phyloP scores from a whole-genome alignment of 2,113 vertebrate genomes.

The Lagopus muta region DNA sequence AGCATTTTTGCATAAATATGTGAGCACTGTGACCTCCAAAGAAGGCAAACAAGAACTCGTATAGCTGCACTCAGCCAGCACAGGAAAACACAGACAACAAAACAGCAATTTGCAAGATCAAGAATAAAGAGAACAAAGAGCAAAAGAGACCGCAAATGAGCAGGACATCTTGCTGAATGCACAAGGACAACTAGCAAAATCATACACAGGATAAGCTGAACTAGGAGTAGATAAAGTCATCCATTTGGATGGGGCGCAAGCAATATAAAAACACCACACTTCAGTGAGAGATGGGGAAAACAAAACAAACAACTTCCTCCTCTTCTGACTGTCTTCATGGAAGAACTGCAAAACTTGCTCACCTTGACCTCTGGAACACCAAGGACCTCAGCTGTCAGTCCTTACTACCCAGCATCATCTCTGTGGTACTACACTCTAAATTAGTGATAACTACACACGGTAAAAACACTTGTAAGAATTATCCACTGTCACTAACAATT shows the following conservation, averaged over 20 bases:
- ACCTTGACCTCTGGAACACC: background rate
- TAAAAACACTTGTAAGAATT: too few relatives aligned
- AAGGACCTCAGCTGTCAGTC: background rate
- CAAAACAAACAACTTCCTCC: background rate
- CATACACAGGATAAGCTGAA: background rate
- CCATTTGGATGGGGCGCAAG: background rate
- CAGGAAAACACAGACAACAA: background rate
- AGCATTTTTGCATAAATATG: background rate
- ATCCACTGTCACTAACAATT: too few relatives aligned
- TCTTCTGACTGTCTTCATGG: background rate
- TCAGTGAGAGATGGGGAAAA: background rate
- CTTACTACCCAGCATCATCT: background rate
- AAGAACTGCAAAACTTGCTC: background rate
- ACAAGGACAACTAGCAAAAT: background rate
- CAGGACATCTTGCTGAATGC: background rate
- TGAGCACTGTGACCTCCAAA: background rate
- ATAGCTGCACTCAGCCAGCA: background rate
- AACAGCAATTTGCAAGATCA: background rate
- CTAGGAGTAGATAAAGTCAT: background rate
- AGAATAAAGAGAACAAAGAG: background rate
- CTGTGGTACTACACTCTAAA: too few relatives aligned
- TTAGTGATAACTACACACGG: too few relatives aligned
- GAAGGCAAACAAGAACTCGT: background rate
- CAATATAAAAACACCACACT: background rate
- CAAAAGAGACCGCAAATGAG: background rate